Evolutionary conservation across 1,140 invertebrate genomes (phyloP).

Genomic region (Epicauta chinensis): DNA sequence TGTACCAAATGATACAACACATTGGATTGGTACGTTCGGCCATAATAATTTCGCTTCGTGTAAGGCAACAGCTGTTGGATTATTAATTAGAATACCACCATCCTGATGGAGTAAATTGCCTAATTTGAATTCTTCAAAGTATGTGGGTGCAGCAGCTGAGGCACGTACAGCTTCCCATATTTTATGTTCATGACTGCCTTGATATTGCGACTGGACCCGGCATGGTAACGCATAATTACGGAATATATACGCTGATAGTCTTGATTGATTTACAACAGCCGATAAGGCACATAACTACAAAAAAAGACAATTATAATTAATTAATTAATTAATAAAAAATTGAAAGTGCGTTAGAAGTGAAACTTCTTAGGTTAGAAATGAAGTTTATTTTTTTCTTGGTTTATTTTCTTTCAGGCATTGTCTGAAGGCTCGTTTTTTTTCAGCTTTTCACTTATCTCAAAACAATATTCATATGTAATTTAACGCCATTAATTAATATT

Average conservation of each 20-base stretch:
- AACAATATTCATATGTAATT: no score
- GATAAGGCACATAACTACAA: conserved; percentile 69
- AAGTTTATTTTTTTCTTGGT: no score
- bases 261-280: conserved; percentile 71
- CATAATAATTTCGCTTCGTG: conserved; percentile 84
- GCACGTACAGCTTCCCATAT: conserved; percentile 88
- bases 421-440: no score
- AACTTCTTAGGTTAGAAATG: no score
- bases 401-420: no score
- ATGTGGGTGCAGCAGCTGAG: conserved; percentile 87
- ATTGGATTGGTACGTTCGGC: conserved; percentile 73
- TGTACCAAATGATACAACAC: conserved; percentile 86
- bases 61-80: conserved; percentile 83
- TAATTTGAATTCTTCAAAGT: conserved; percentile 81
- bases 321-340: no score
- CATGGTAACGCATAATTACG: conserved; percentile 81
- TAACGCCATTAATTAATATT: no score
- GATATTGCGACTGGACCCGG: conserved; percentile 68
- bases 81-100: conserved; percentile 85
- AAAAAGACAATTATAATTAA: no score
- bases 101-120: conserved; percentile 78
- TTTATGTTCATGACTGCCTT: conserved; percentile 64
- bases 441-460: no score
- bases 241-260: conserved; percentile 82
- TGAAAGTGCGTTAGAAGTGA: no score